Evolutionary conservation across 1,140 invertebrate genomes (phyloP).

Genomic region (Lordiphosa clarofinis): DNA sequence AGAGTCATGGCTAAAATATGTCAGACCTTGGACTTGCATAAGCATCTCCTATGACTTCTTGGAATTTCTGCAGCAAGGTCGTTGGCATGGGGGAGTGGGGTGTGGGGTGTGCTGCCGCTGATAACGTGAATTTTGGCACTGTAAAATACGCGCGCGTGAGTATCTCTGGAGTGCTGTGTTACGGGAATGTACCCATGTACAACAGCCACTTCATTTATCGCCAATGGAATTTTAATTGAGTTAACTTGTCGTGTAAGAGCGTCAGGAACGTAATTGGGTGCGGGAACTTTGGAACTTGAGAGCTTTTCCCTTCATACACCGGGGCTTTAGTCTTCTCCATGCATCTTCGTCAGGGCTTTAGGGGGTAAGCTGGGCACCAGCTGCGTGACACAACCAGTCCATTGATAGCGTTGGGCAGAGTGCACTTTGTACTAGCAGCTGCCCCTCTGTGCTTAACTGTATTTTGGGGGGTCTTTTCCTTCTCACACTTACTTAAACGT

Average conservation of each 20-base stretch:
- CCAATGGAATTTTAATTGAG: conserved; percentile 60
- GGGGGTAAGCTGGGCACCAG: conserved; percentile 5
- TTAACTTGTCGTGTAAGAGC: conserved; percentile 44
- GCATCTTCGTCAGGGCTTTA: conserved; percentile 32
- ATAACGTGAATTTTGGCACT: too few species aligned
- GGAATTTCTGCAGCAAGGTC: conserved; percentile 1
- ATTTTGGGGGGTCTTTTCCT: neutral
- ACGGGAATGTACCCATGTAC: conserved; percentile 23
- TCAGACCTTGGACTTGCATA: conserved; percentile 30
- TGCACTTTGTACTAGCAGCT: neutral
- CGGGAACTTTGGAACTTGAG: conserved; percentile 19
- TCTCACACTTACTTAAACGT: neutral
- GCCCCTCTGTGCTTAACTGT: neutral
- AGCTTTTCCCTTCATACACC: neutral
- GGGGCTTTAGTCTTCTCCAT: conserved; percentile 1
- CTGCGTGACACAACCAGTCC: neutral
- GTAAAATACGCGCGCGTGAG: too few species aligned
- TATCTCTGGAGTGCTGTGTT: conserved; percentile 5
- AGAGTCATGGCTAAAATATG: conserved; percentile 40
- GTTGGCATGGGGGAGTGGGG: too few species aligned
- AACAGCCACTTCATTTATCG: conserved; percentile 52
- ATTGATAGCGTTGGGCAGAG: neutral
- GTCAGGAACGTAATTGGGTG: conserved; percentile 25
- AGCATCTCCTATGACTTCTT: conserved; percentile 9
- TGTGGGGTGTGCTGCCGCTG: too few species aligned